A percentile compares a stretch with the other conserved stretches of the same genome.
phyloP scores from a whole-genome alignment of 1,140 invertebrate genomes.

The Drosophila melanogaster region DNA sequence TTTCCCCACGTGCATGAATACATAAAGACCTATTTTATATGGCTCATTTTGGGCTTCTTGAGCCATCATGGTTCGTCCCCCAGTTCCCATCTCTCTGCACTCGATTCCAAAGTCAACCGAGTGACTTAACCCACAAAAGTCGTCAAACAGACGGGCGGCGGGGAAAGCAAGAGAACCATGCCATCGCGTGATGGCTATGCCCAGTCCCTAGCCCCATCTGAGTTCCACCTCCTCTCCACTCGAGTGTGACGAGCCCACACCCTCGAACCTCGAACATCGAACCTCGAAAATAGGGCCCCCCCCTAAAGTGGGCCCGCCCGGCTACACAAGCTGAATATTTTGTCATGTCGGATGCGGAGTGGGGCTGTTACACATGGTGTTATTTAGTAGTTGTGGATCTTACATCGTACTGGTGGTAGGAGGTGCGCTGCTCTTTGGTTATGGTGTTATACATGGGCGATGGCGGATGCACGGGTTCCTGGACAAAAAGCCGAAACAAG shows the following conservation, averaged over 20 bases:
- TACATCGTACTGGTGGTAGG: conserved; percentile 84
- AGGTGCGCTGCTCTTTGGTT: conserved; percentile 81
- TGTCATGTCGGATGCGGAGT: conserved; percentile 44
- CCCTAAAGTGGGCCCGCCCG: conserved; percentile 36
- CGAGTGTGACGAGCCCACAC: conserved; percentile 67
- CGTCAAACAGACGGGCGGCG: conserved; percentile 14
- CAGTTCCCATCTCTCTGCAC: conserved; percentile 14
- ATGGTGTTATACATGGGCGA: conserved; percentile 83
- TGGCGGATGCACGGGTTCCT: conserved; percentile 80
- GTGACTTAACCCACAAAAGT: conserved; percentile 67
- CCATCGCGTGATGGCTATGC: conserved; percentile 73
- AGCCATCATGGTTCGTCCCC: conserved; percentile 53
- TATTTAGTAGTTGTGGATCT: conserved; percentile 61
- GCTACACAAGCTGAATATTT: conserved; percentile 52
- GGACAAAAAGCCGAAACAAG: conserved; percentile 38
- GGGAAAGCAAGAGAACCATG: conserved; percentile 56
- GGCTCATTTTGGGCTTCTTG: conserved; percentile 45
- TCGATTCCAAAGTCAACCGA: conserved; percentile 61
- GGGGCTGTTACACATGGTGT: conserved; percentile 22
- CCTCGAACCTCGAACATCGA: conserved; percentile 11
- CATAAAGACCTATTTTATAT: conserved; percentile 61
- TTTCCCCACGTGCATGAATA: conserved; percentile 31
- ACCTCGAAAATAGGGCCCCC: conserved; percentile 19
- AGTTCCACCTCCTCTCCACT: conserved; percentile 22
- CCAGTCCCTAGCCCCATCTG: neutral